A percentile compares a stretch with the other conserved stretches of the same genome.
Conservation (phyloP, 2,888 invertebrate genomes). For the Mesochorus sp. region DNA sequence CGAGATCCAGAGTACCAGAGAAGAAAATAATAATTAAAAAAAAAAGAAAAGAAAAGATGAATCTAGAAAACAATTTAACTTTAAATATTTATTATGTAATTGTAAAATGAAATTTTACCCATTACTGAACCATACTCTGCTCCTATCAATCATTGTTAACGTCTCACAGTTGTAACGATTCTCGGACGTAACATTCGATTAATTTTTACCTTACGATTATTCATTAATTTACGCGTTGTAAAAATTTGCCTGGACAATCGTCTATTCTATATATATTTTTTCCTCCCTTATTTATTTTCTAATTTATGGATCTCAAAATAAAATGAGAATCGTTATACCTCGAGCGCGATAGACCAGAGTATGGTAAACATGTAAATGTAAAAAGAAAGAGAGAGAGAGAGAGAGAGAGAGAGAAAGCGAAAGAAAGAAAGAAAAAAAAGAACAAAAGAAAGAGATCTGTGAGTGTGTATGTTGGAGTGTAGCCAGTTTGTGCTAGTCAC, state of each 20-base stretch:
- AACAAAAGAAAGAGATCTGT: conserved; percentile 34
- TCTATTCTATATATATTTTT: conserved; percentile 34
- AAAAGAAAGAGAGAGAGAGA: conserved; percentile 15
- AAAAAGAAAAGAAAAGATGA: too few relatives aligned
- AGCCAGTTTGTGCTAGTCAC: conserved; percentile 73
- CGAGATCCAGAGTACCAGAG: too few relatives aligned
- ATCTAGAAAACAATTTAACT: neutral
- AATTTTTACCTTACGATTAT: conserved; percentile 6
- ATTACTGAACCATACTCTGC: neutral
- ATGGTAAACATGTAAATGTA: neutral
- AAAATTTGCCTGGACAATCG: conserved; percentile 22
- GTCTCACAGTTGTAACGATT: conserved; percentile 40
- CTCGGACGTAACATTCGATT: conserved; percentile 30
- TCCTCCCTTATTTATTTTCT: conserved; percentile 56
- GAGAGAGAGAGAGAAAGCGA: neutral
- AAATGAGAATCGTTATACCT: conserved; percentile 31
- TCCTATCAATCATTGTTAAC: neutral
- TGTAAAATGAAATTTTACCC: conserved; percentile 16
- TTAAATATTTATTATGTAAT: conserved; percentile 17
- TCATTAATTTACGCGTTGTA: conserved; percentile 39
- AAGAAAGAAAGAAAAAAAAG: conserved; percentile 17
- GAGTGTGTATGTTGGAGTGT: conserved; percentile 60
- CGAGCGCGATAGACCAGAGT: conserved; percentile 16
- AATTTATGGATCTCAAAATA: conserved; percentile 54
- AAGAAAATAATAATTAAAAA: neutral